Evolutionary conservation across 2,797 vertebrate species (phyloP).

Genomic region (Apogon talboti): DNA sequence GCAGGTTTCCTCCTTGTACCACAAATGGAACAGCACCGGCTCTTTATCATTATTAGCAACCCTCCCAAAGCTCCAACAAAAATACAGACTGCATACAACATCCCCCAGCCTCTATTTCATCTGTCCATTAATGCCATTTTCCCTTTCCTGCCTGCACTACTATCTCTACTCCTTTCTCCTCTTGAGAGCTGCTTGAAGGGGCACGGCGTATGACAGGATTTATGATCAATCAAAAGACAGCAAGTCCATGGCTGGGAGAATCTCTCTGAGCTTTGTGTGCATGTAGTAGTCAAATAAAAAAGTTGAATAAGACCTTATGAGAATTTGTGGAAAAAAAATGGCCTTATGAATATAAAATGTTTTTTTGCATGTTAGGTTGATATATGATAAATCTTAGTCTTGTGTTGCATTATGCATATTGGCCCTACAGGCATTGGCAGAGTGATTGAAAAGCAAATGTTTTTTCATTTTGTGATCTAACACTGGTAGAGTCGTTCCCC

Average conservation of each 20-base stretch:
- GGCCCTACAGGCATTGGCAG: slow-evolving; percentile 27
- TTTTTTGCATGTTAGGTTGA: slow-evolving; percentile 15
- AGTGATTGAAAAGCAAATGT: slow-evolving; percentile 40
- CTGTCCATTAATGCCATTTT: slow-evolving; percentile 65
- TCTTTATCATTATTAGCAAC: slow-evolving; percentile 76
- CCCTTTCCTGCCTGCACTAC: slow-evolving; percentile 30
- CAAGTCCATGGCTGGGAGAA: slow-evolving; percentile 36
- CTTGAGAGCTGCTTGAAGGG: slow-evolving; percentile 39
- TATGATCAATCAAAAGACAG: slow-evolving; percentile 58
- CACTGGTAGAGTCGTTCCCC: slow-evolving; percentile 24
- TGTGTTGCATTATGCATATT: slow-evolving; percentile 48
- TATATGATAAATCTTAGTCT: slow-evolving; percentile 38
- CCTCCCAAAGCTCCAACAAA: slow-evolving; percentile 50
- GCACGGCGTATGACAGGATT: slow-evolving; percentile 59
- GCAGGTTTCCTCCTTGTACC: slow-evolving; percentile 57
- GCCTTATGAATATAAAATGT: slow-evolving; percentile 36
- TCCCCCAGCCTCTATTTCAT: slow-evolving; percentile 59
- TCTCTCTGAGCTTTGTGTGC: slow-evolving; percentile 46
- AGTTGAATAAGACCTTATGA: slow-evolving; percentile 29
- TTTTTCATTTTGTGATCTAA: slow-evolving; percentile 55
- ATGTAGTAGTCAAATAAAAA: slow-evolving; percentile 33
- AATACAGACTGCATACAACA: slow-evolving; percentile 47
- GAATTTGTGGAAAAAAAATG: slow-evolving; percentile 29
- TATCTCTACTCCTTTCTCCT: slow-evolving; percentile 35
- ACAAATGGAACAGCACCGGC: slow-evolving; percentile 64